Evolutionary conservation across 1,140 invertebrate genomes (phyloP), one percentile per base, ranked within the genome.

Genomic region (Hydropsyche tenuis): DNA sequence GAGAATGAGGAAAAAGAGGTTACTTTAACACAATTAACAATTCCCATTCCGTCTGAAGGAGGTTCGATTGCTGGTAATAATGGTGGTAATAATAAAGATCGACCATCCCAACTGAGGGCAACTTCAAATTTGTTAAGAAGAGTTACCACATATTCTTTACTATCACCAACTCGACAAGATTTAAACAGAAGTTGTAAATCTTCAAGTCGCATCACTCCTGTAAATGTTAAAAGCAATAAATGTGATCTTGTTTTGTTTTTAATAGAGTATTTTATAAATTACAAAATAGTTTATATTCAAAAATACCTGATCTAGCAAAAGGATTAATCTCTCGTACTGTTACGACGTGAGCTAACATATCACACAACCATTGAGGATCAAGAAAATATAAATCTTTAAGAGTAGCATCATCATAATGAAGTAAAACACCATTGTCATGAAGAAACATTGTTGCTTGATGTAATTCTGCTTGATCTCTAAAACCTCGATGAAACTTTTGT

Each of bases 361-460:
- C 97, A 85, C 96, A 99, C 3, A 99, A 87, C 97, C 97, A 99
- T 81, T 99, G 97, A 0, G 97, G 97, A 84, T 99, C 95, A 14
- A 99, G 84, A 82, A 98, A 98, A 81, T 95, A 96, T 23, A 98
- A 86, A 85, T 99, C 96, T 80, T 96, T 94, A 0, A 99, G 85
- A 0, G 95, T 95, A 0, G 95, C 94, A 84, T 99, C 98, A 80
- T 99, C 97, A 81, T 99, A 99, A 84, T 99, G 96, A 0, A 99
- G 86, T n/a, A 99, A 85, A 22, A 99, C 93, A 88, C 96, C 98
- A 85, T 99, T 99, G 80, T 99, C 98, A 84, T 99, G 97, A 1
- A 99, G 88, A 85, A 99, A 99, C 73, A 95, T 89, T 0, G 96
- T 98, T 0, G 97, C 97, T 82, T 98, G 96, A 78, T 97, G 94